Evolutionary conservation across 2,888 invertebrate species (phyloP), one percentile per base, ranked within the genome.

Genomic region (Athripsodes cinereus): DNA sequence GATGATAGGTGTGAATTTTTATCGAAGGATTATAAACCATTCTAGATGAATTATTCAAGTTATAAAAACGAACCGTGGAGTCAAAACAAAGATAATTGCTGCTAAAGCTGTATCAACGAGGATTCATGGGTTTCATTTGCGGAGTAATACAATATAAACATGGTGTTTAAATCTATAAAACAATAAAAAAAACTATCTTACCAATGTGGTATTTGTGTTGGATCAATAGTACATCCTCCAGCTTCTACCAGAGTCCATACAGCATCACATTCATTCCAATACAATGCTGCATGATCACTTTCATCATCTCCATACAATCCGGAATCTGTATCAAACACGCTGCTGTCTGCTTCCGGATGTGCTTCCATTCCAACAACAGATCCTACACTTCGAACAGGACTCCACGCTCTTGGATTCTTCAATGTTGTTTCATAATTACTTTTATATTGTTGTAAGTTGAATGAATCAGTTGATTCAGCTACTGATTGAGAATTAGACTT

Each of bases 351-450:
- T 69, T 90, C 90, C 2, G 90, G 90, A 70, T 90, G 89, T n/a
- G 87, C 91, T 73, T 92, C 91, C 67, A 88, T 88, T 1, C 90
- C 91, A 19, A 86, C 85, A 52, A 91, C 87, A 21, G 91, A 91
- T 10, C 92, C 92, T 8, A 90, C 90, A 68, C 90, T 91, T 64
- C 90, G 82, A n/a, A 91, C 89, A 18, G 92, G 92, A 68, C 90
- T 91, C 91, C 92, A 91, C 22, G 90, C 90, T 67, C 89, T 82
- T 19, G 89, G 89, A 73, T 90, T 89, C 67, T 85, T 87, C n/a
- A 86, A 73, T 64, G 86, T 86, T 3, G 84, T 84, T 71, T 87
- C 87, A 72, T 83, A 85, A 69, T 82, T 83, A 71, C 86, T 87
- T 11, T 83, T 83, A 69, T 82, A 83, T 53, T 81, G 75, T 59